phyloP scores from a whole-genome alignment of 2,888 invertebrate species.

The Eurytoma californica region DNA sequence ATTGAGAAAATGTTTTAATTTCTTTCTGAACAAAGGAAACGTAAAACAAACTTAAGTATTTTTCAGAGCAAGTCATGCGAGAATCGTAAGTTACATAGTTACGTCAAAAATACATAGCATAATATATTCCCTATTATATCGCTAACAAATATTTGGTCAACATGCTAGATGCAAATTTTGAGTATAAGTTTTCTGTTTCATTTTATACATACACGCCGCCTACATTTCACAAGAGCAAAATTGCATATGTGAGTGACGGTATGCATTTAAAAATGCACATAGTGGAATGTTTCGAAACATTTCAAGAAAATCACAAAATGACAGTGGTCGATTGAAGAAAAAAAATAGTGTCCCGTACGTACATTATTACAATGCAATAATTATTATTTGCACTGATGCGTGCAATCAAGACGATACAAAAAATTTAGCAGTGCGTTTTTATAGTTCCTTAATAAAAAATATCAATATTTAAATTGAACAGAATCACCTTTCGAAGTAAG shows the following conservation, averaged over 20 bases:
- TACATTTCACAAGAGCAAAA: constrained; percentile 15
- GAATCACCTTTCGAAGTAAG: constrained; percentile 5
- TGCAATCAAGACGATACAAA: background rate
- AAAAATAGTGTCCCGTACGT: constrained; percentile 25
- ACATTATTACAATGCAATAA: constrained; percentile 3
- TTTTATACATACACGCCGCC: background rate
- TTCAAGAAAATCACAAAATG: constrained; percentile 35
- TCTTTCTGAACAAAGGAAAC: constrained; percentile 14
- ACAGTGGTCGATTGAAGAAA: constrained; percentile 31
- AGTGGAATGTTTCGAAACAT: constrained; percentile 38
- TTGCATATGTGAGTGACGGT: background rate
- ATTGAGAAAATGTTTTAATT: background rate
- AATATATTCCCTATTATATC: constrained; percentile 20
- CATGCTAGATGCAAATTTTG: constrained; percentile 62
- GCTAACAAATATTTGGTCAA: constrained; percentile 65
- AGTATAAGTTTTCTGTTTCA: constrained; percentile 30
- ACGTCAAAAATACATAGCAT: constrained; percentile 42
- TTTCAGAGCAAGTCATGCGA: constrained; percentile 20
- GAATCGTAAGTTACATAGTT: constrained; percentile 40
- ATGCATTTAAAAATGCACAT: constrained; percentile 30
- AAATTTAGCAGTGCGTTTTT: constrained; percentile 13
- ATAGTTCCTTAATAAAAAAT: constrained; percentile 1
- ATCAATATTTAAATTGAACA: constrained; percentile 1
- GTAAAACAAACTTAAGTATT: constrained; percentile 6
- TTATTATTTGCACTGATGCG: background rate